These are phyloP conservation scores for Drosophila flavopinicola DNA, from an alignment of 2,888 invertebrate species.

Conservation along the genomic window DNA sequence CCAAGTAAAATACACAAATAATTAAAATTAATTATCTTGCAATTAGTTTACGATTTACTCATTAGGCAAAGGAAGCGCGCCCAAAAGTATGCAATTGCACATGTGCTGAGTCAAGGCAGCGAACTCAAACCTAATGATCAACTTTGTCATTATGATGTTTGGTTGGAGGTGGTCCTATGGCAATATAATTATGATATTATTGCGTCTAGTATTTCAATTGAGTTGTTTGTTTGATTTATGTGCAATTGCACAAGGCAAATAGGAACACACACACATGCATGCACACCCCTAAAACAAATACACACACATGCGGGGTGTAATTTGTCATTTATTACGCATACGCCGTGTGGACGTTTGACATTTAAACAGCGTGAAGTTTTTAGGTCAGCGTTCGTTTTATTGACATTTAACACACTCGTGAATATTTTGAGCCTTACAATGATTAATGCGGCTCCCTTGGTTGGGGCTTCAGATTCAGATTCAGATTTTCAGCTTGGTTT, in stretches of 20 bases:
- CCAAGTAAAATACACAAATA: slow-evolving; percentile 75
- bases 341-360: slow-evolving; percentile 65
- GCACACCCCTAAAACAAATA: slow-evolving; percentile 2
- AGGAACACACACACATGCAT: slow-evolving; percentile 17
- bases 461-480: background rate
- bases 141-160: slow-evolving; percentile 11
- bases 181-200: slow-evolving; percentile 70
- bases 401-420: slow-evolving; percentile 69
- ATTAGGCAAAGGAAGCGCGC: slow-evolving; percentile 58
- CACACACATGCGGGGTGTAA: slow-evolving; percentile 32
- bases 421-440: slow-evolving; percentile 22
- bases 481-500: slow-evolving; percentile 7
- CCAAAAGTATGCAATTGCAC: slow-evolving; percentile 43
- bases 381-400: slow-evolving; percentile 56
- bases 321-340: slow-evolving; percentile 74
- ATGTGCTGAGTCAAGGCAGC: slow-evolving; percentile 2
- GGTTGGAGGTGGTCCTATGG: slow-evolving; percentile 22
- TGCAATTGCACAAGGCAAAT: slow-evolving; percentile 71
- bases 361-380: slow-evolving; percentile 61
- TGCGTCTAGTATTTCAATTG: slow-evolving; percentile 73
- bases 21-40: slow-evolving; percentile 79
- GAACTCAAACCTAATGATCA: slow-evolving; percentile 5
- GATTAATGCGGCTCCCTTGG: slow-evolving; percentile 29
- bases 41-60: slow-evolving; percentile 79
- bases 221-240: slow-evolving; percentile 75